phyloP scores from a whole-genome alignment of 2,888 invertebrate species.

The Troglohyphantes excavatus region DNA sequence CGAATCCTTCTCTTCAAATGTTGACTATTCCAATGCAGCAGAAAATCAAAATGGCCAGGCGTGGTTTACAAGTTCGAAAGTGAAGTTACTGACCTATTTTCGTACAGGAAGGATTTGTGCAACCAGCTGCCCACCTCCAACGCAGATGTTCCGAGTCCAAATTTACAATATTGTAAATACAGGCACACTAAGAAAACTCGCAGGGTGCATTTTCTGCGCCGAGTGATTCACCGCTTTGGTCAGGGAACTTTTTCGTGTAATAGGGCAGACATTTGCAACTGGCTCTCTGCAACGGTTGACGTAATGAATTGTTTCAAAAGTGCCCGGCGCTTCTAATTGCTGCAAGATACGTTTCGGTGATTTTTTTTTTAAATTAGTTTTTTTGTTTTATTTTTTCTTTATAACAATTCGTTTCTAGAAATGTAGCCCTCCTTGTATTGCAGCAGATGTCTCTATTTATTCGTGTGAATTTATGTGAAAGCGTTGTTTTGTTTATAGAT shows the following conservation, averaged over 20 bases:
- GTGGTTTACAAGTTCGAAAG: slow-evolving; percentile 1
- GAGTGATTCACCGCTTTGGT: not conserved
- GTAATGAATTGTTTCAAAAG: not conserved
- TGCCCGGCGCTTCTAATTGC: not conserved
- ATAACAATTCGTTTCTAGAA: not conserved
- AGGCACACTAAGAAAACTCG: not conserved
- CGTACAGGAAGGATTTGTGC: not conserved
- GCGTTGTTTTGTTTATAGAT: no score
- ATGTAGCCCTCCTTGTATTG: no score
- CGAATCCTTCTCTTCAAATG: no score
- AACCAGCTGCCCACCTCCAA: not conserved
- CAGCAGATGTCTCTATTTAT: no score
- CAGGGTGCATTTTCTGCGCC: not conserved
- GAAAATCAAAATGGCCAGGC: no score
- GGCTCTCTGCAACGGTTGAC: not conserved
- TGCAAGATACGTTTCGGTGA: not conserved
- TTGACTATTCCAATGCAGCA: no score
- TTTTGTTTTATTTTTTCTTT: not conserved
- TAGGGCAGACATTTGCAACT: not conserved
- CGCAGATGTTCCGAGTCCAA: not conserved
- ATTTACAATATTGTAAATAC: not conserved
- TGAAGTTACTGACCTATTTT: slow-evolving; percentile 6
- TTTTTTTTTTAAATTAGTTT: not conserved
- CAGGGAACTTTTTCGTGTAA: not conserved
- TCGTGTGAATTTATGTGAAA: no score